phyloP scores from a whole-genome alignment of 2,888 invertebrate species.

The Leptura quadrifasciata region DNA sequence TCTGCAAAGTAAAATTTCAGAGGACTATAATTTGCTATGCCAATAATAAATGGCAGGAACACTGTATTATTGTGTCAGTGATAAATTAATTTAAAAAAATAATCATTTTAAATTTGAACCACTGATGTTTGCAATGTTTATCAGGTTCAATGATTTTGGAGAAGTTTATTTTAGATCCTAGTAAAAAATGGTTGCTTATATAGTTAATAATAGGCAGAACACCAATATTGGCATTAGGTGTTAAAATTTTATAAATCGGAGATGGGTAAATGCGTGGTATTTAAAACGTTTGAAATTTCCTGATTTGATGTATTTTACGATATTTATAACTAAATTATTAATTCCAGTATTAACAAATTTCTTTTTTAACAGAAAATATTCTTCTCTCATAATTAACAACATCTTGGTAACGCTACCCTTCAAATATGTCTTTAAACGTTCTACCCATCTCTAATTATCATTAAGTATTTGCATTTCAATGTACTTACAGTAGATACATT shows the following conservation, averaged over 20 bases:
- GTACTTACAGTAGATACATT: slow-evolving; percentile 13
- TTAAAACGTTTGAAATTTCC: background rate
- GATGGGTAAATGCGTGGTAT: background rate
- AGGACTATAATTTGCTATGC: too few relatives aligned
- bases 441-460: background rate
- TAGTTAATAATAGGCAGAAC: slow-evolving; percentile 41
- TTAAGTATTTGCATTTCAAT: background rate
- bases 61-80: too few relatives aligned
- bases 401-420: too few relatives aligned
- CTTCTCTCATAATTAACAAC: too few relatives aligned
- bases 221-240: slow-evolving; percentile 38
- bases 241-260: slow-evolving; percentile 6
- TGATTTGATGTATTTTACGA: too few relatives aligned
- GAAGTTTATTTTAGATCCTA: slow-evolving; percentile 5
- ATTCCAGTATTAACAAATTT: too few relatives aligned
- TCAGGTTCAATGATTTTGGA: background rate
- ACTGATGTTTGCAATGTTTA: background rate
- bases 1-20: too few relatives aligned
- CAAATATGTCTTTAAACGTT: background rate
- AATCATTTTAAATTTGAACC: background rate
- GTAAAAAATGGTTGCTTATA: slow-evolving; percentile 18
- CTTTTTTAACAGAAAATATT: too few relatives aligned
- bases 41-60: too few relatives aligned
- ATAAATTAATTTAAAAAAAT: too few relatives aligned
- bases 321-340: too few relatives aligned